These are phyloP conservation scores for Hippocampus barbouri DNA, from an alignment of 2,113 vertebrate species.

Conservation along the genomic window DNA sequence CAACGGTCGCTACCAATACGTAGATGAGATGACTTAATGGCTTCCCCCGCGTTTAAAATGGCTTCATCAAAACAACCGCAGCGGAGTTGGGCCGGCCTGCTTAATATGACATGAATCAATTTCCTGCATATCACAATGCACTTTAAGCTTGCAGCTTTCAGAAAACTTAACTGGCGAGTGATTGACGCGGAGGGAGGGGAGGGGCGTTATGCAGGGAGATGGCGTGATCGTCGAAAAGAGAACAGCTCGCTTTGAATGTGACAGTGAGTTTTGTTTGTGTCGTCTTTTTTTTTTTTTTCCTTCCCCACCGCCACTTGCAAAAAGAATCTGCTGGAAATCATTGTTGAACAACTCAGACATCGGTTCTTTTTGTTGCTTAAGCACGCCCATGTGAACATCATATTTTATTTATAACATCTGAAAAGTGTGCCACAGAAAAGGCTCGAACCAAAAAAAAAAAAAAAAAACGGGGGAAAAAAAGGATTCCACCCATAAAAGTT, in stretches of 20 bases:
- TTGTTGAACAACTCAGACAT: constrained; percentile 55
- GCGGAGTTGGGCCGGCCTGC: neutral
- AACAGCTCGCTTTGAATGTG: constrained; percentile 24
- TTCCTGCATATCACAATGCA: constrained; percentile 15
- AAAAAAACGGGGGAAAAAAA: constrained; percentile 37
- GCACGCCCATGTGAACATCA: constrained; percentile 57
- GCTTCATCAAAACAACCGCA: constrained; percentile 27
- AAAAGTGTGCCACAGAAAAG: constrained; percentile 65
- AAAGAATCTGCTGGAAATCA: constrained; percentile 39
- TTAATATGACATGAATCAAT: constrained; percentile 26
- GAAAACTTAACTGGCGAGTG: constrained; percentile 31
- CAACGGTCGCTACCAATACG: constrained; percentile 30
- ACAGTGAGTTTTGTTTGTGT: constrained; percentile 27
- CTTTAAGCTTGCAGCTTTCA: constrained; percentile 3
- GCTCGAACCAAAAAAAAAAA: constrained; percentile 18
- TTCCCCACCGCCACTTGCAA: neutral
- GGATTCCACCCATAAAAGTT: constrained; percentile 66
- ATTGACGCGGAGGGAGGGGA: constrained; percentile 3
- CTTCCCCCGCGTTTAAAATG: constrained; percentile 4
- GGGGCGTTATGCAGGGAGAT: neutral
- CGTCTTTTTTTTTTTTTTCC: constrained; percentile 1
- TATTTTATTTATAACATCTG: constrained; percentile 62
- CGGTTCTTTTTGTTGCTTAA: constrained; percentile 61
- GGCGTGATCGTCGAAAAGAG: constrained; percentile 13
- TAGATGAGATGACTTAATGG: constrained; percentile 43